phyloP scores from a whole-genome alignment of 2,888 invertebrate genomes.

The Drosophila nigritarsus region DNA sequence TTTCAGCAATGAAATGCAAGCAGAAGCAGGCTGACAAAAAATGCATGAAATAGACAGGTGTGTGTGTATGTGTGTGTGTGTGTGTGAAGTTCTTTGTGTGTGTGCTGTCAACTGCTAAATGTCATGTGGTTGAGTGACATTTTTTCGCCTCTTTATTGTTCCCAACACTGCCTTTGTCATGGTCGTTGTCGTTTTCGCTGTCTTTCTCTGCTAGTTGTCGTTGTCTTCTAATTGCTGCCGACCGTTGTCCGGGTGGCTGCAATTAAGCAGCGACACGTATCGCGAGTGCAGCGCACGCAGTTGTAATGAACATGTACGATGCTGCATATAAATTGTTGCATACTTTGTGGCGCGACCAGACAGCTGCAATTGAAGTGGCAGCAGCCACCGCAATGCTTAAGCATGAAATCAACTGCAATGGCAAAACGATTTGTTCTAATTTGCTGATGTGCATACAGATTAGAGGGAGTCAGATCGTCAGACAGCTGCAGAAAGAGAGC shows the following conservation, averaged over 20 bases:
- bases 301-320: constrained; percentile 63
- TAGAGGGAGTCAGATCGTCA: constrained; percentile 19
- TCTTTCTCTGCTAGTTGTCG: constrained; percentile 21
- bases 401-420: constrained; percentile 70
- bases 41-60: constrained; percentile 16
- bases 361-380: constrained; percentile 36
- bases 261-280: constrained; percentile 74
- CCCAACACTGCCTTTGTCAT: constrained; percentile 30
- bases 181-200: constrained; percentile 11
- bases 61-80: constrained; percentile 13
- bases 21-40: constrained; percentile 11
- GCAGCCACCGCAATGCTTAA: constrained; percentile 40
- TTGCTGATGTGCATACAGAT: constrained; percentile 73
- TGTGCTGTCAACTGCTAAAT: constrained; percentile 56
- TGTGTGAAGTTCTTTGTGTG: constrained; percentile 20
- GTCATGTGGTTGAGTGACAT: constrained; percentile 63
- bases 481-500: background rate
- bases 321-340: constrained; percentile 65
- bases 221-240: constrained; percentile 65
- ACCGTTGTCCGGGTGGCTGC: constrained; percentile 49
- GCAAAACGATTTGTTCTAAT: constrained; percentile 70
- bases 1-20: constrained; percentile 73
- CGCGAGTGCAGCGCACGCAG: constrained; percentile 53
- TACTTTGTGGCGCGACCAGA: constrained; percentile 31
- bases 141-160: constrained; percentile 35